phyloP scores from a whole-genome alignment of 2,797 vertebrate genomes.

The Gadopsis marmoratus region DNA sequence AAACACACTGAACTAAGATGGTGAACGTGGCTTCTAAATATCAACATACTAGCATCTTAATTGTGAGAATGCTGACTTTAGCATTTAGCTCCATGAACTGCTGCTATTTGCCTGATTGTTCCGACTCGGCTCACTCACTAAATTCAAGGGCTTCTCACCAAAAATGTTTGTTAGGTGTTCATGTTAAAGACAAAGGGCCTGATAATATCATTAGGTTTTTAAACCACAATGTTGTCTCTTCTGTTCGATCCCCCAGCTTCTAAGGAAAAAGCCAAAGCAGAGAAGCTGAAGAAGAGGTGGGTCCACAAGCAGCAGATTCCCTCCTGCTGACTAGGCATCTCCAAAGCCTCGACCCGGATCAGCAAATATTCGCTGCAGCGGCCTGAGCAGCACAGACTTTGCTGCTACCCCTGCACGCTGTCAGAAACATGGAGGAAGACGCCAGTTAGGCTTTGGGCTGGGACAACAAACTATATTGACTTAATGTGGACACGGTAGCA shows the following conservation, averaged over 20 bases:
- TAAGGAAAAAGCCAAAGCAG: slow-evolving; percentile 86
- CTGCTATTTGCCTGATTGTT: no score
- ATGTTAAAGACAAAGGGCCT: no score
- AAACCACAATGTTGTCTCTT: neutral
- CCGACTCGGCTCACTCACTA: no score
- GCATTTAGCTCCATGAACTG: no score
- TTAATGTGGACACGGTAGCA: neutral
- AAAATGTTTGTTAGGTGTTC: neutral
- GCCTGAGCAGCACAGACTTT: no score
- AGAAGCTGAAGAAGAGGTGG: slow-evolving; percentile 88
- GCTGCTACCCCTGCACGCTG: neutral
- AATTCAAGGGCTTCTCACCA: no score
- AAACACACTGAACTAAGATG: no score
- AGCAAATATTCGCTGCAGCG: neutral
- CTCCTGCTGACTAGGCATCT: slow-evolving; percentile 16
- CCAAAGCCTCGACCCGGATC: neutral
- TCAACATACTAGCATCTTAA: no score
- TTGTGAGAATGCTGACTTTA: no score
- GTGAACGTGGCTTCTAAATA: no score
- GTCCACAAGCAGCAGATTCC: slow-evolving; percentile 77
- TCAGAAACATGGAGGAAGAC: neutral
- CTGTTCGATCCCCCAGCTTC: slow-evolving; percentile 76
- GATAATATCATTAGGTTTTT: no score
- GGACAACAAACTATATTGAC: neutral
- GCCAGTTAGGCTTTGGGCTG: no score